phyloP scores from a whole-genome alignment of 1,140 invertebrate species.

The Brevipalpus yothersi region DNA sequence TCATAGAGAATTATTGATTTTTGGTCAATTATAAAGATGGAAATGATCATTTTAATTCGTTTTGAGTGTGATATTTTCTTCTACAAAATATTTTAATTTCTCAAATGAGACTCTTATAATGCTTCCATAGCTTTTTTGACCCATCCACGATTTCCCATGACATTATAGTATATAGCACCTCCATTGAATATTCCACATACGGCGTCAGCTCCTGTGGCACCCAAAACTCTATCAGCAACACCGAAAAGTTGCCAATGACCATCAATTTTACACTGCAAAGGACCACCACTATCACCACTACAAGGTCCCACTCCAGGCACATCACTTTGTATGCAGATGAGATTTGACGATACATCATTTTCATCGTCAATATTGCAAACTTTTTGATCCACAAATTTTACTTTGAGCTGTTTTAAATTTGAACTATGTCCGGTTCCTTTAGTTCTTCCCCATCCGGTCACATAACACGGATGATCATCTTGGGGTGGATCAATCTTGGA shows the following conservation, averaged over 20 bases:
- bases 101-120: too few species aligned
- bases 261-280: neutral
- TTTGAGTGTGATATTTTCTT: too few species aligned
- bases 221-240: neutral
- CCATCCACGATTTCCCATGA: neutral
- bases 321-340: neutral
- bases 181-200: neutral
- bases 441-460: constrained; percentile 12
- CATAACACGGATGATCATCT: neutral
- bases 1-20: too few species aligned
- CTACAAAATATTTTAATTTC: too few species aligned
- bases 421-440: constrained; percentile 6
- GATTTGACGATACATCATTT: neutral
- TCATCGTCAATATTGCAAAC: neutral
- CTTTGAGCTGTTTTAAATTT: constrained; percentile 9
- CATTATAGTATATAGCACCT: neutral
- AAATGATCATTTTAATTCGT: too few species aligned
- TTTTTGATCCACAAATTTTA: constrained; percentile 7
- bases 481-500: constrained; percentile 10
- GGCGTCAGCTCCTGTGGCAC: neutral
- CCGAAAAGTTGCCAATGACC: neutral
- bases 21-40: too few species aligned
- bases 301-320: neutral
- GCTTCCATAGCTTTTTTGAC: neutral
- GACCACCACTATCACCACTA: neutral